Base-by-base conservation (phyloP, 2,888 invertebrate genomes). In the Sphaerophoria taeniata region DNA sequence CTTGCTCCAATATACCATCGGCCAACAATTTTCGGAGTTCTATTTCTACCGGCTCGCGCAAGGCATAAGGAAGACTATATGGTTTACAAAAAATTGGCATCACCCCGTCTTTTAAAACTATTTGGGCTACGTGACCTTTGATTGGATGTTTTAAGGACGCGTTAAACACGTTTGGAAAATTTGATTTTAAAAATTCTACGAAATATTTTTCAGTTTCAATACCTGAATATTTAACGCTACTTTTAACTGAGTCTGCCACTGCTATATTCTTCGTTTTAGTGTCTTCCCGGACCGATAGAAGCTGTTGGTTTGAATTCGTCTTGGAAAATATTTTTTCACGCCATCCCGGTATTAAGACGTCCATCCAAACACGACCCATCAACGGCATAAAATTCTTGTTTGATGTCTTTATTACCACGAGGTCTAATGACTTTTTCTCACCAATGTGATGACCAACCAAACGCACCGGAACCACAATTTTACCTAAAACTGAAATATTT, bases 111-210 rank as follows among this genome's bases (percentile, higher is more conserved):
- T 49, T 16, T 9, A 53, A 53, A 31, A 53, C 3, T 12, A 53
- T 53, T 53, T 53, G 33, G 33, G 33, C 55, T 33, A 55, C 31
- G 11, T 53, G 31, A 9, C 51, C 31, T 11, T 53, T 53, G 31
- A 53, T 53, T 53, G 51, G 51, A 55, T 7, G 6, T 55, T 55
- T 5, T n/a, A 55, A n/a, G 5, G 33, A 24, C 7, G 33, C 16
- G 3, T 55, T n/a, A 55, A 33, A 55, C 3, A 55, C 49, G 14
- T 55, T 55, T 55, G 55, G 33, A 55, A 55, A 55, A 33, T 55
- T 55, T 55, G 33, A 55, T 55, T 55, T 55, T 55, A 55, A 33
- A 55, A 55, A 55, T 12, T 55, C 33, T 31, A 55, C 55, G 12
- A 55, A 49, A 49, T 16, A 49, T 49, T 16, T 16, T 49, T 49